These are phyloP conservation scores for Acromyrmex heyeri DNA, from an alignment of 1,140 invertebrate species.

Conservation along the genomic window DNA sequence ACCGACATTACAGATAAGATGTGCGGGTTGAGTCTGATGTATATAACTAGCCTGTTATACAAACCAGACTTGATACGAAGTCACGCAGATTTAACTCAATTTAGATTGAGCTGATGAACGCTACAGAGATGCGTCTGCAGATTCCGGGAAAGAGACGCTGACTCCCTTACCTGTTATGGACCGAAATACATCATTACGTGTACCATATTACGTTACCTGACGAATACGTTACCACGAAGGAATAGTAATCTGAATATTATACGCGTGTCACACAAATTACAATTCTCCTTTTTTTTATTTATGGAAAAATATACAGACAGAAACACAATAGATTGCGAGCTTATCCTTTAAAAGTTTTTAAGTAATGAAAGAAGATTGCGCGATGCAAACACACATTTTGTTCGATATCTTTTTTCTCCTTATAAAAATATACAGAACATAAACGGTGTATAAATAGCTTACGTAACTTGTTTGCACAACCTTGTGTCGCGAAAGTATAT, in stretches of 20 bases:
- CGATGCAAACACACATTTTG: neutral
- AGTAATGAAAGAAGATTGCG: neutral
- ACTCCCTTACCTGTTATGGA: conserved; percentile 9
- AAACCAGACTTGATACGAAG: neutral
- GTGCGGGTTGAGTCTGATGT: neutral
- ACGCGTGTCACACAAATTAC: neutral
- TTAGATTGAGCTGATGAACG: neutral
- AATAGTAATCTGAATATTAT: neutral
- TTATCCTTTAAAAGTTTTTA: conserved; percentile 3
- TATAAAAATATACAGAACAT: conserved; percentile 31
- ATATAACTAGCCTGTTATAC: neutral
- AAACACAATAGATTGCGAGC: neutral
- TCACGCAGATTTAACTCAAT: conserved; percentile 37
- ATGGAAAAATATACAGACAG: conserved; percentile 1
- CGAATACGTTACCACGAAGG: no score
- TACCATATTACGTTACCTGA: neutral
- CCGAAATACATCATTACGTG: conserved; percentile 39
- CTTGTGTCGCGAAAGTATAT: conserved; percentile 20
- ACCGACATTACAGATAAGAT: conserved; percentile 14
- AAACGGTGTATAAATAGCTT: conserved; percentile 25
- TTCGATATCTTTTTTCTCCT: neutral
- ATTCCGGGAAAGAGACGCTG: conserved; percentile 27
- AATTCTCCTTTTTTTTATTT: conserved; percentile 11
- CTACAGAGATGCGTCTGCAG: neutral
- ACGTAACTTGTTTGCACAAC: conserved; percentile 44